Evolutionary conservation across 2,113 vertebrate species (phyloP).

Genomic region (Regulus satrapa): DNA sequence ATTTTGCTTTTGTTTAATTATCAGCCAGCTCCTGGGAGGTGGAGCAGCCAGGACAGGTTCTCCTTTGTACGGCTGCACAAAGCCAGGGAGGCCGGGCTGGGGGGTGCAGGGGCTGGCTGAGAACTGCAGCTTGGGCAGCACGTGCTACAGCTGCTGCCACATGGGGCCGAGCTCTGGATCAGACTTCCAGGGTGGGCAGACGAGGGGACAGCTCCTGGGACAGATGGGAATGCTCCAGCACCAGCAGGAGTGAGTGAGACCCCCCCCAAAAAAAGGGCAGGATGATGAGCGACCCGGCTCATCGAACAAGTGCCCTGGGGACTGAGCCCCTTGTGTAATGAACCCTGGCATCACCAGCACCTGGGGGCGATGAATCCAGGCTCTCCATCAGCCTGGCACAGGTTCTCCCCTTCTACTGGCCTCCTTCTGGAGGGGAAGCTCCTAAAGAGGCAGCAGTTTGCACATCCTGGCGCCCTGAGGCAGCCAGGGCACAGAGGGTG

Average conservation of each 20-base stretch:
- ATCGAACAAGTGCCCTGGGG: rapidly evolving
- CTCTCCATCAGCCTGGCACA: neutral
- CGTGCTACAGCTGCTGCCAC: neutral
- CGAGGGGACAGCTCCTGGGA: neutral
- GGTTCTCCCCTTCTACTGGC: neutral
- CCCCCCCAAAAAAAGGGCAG: neutral
- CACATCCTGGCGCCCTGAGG: rapidly evolving
- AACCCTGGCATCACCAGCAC: neutral
- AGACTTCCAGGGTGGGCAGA: neutral
- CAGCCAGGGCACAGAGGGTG: rapidly evolving
- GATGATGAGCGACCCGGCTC: rapidly evolving
- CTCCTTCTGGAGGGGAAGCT: neutral
- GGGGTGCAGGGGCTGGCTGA: neutral
- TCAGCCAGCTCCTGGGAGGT: neutral
- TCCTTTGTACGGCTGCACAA: constrained; percentile 13
- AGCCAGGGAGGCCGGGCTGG: neutral
- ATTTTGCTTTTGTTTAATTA: constrained; percentile 65
- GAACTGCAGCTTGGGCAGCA: neutral
- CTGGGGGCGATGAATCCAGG: rapidly evolving
- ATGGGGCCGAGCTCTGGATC: rapidly evolving
- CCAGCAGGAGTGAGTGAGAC: rapidly evolving
- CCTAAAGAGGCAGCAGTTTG: rapidly evolving
- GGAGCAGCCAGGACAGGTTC: constrained; percentile 39
- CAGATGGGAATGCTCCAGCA: neutral
- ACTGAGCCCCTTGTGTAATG: neutral